Percentiles rank a stretch among this genome's conserved stretches.
These are phyloP conservation scores for Donacobius atricapilla DNA, from an alignment of 2,113 vertebrate species.

Conservation along the genomic window DNA sequence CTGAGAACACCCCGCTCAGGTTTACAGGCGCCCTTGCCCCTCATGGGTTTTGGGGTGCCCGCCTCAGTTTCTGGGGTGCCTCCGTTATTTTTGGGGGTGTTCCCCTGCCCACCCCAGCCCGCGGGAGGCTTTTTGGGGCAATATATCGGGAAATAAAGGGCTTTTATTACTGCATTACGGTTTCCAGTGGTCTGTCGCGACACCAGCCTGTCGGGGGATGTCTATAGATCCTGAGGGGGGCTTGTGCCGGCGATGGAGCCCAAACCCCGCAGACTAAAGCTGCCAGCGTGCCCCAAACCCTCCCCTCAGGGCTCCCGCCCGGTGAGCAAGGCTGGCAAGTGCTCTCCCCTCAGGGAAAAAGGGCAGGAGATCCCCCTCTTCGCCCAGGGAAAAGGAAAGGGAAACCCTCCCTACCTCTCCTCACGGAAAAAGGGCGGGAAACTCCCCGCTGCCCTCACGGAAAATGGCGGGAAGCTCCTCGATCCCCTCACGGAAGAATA, in stretches of 20 bases:
- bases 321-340: neutral
- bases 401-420: too few relatives aligned
- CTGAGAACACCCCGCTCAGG: neutral
- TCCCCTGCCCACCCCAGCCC: neutral
- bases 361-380: neutral
- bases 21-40: neutral
- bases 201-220: too few relatives aligned
- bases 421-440: neutral
- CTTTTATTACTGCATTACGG: neutral
- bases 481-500: neutral
- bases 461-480: neutral
- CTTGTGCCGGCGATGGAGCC: too few relatives aligned
- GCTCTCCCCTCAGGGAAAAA: too few relatives aligned
- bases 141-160: neutral
- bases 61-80: neutral
- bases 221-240: neutral
- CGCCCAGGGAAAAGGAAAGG: neutral
- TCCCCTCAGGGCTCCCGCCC: too few relatives aligned
- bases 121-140: neutral
- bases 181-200: neutral
- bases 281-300: neutral
- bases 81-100: neutral
- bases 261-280: too few relatives aligned
- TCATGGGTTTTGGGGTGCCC: neutral
- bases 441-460: neutral